phyloP scores from a whole-genome alignment of 2,888 invertebrate genomes.

The Cheilosia urbana region DNA sequence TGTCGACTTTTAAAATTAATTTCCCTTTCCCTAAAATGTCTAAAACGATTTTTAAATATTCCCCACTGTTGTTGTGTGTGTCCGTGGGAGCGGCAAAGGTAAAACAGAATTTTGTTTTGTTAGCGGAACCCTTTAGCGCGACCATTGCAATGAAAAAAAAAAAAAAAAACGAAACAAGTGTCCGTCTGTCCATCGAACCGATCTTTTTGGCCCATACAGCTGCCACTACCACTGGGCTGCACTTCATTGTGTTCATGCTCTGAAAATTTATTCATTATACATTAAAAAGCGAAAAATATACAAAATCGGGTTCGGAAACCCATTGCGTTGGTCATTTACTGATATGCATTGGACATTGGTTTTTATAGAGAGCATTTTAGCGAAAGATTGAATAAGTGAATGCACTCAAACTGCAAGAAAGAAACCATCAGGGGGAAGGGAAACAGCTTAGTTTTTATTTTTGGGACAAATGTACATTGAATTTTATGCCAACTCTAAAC shows the following conservation, averaged over 20 bases:
- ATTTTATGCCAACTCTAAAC: no score
- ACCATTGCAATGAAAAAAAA: not conserved
- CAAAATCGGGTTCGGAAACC: conserved; percentile 25
- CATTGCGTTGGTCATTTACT: conserved; percentile 16
- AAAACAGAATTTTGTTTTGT: not conserved
- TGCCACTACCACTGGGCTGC: conserved; percentile 16
- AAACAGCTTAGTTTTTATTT: no score
- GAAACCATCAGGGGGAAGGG: not conserved
- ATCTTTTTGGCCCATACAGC: not conserved
- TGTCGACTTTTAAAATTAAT: conserved; percentile 3
- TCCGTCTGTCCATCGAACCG: conserved; percentile 23
- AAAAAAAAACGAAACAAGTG: conserved; percentile 13
- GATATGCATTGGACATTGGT: conserved; percentile 7
- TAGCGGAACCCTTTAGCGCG: not conserved
- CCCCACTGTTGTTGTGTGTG: not conserved
- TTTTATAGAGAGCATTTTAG: conserved; percentile 17
- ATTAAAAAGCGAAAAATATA: conserved; percentile 60
- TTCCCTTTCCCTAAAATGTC: not conserved
- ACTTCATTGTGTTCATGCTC: conserved; percentile 71
- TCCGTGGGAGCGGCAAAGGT: not conserved
- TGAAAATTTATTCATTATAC: conserved; percentile 66
- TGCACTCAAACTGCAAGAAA: not conserved
- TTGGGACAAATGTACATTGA: no score
- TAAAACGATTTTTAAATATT: conserved; percentile 1
- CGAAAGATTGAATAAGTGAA: conserved; percentile 18